Evolutionary conservation across 2,797 vertebrate species (phyloP).

Genomic region (Merluccius polli): DNA sequence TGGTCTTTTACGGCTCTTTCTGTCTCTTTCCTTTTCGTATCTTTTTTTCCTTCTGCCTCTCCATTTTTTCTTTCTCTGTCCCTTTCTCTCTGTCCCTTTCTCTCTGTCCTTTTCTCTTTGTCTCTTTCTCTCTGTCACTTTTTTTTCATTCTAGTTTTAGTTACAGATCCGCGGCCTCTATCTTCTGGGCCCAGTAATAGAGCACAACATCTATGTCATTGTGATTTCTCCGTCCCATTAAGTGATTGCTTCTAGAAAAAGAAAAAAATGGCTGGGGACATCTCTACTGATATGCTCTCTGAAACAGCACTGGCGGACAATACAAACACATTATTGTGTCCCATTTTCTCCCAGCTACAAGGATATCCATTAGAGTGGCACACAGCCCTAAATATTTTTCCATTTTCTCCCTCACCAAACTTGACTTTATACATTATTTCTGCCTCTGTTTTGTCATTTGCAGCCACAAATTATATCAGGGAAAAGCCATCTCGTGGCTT

Average conservation of each 20-base stretch:
- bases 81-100: conserved; percentile 63
- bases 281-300: conserved; percentile 84
- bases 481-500: conserved; percentile 76
- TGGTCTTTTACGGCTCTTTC: background rate
- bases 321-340: conserved; percentile 73
- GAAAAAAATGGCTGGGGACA: conserved; percentile 75
- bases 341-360: conserved; percentile 76
- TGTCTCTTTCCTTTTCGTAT: background rate
- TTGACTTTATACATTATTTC: conserved; percentile 82
- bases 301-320: conserved; percentile 80
- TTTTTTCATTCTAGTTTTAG: conserved; percentile 63
- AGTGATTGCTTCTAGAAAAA: conserved; percentile 90
- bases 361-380: conserved; percentile 84
- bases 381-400: conserved; percentile 79
- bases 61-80: conserved; percentile 42
- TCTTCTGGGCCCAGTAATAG: conserved; percentile 84
- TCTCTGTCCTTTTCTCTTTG: conserved; percentile 67
- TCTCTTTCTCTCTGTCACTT: conserved; percentile 45
- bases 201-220: conserved; percentile 85
- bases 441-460: conserved; percentile 80
- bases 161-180: conserved; percentile 76
- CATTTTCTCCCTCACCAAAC: conserved; percentile 84
- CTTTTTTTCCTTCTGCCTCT: conserved; percentile 67
- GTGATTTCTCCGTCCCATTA: conserved; percentile 90
- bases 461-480: conserved; percentile 79